Base-by-base conservation (phyloP, 2,113 vertebrate species). In the Zosterops japonicus region DNA sequence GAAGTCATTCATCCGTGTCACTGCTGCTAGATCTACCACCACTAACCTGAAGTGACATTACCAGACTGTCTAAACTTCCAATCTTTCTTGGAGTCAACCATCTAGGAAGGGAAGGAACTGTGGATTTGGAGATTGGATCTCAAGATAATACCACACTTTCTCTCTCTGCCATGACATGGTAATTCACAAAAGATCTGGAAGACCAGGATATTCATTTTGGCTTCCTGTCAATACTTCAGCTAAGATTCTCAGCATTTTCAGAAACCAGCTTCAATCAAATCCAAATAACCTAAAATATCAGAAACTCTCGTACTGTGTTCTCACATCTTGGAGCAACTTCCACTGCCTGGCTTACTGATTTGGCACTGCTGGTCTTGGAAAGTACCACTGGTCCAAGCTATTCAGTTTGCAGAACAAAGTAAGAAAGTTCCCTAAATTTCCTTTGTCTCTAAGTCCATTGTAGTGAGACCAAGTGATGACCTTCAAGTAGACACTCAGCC, bases 11-110 rank as follows among this genome's bases (percentile, higher is more conserved):
- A 87, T 65, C 47, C 80, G 11, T 69, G 50, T 72, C 77, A 95
- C 56, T 89, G 83, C 82, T 5, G 23, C 36, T 82, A 92, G 92
- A 96, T 82, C 83, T 90, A 95, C 90, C 77, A 61, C 53, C 21
- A 79, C 18, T 27, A 74, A 90, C 47, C 70, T 74, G 36, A 84
- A 92, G 12, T 29, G 35, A 90, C 12, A 27, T 70, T 64, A 68
- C 27, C 57, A 83, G 59, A 56, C 83, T 90, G 42, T 31, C 68
- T 68, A 87, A 90, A 81, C 3, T 18, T 56, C 35, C 47, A 56
- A 2, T 42, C 14, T 50, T 88, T 59, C 42, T 55, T 70, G 60
- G 12, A 90, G 42, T 29, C 44, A 91, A 31, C 24, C 9, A 25
- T 17, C 29, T 59, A 75, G 60, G 28, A 89, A 44, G 18, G 21